A percentile compares a stretch with the other conserved stretches of the same genome.
These are phyloP conservation scores for Aphaenogaster floridana DNA, from an alignment of 1,140 invertebrate genomes.

Conservation along the genomic window DNA sequence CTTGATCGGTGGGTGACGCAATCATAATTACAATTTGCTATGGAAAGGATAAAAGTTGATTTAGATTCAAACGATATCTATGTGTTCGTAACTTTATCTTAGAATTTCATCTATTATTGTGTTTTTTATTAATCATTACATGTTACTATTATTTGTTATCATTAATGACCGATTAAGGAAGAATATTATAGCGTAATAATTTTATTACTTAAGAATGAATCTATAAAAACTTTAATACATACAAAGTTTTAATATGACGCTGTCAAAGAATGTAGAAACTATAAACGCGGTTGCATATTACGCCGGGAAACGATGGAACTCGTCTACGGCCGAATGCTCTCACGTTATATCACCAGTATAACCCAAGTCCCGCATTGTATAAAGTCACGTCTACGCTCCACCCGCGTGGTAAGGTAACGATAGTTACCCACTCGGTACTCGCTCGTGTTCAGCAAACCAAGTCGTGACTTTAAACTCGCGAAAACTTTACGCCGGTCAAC, in stretches of 20 bases:
- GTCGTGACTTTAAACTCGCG: conserved; percentile 71
- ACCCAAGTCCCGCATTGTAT: conserved; percentile 76
- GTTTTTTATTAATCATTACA: not conserved
- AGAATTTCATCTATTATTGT: conserved; percentile 1
- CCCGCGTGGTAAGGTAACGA: conserved; percentile 51
- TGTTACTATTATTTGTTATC: not conserved
- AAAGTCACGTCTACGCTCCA: conserved; percentile 79
- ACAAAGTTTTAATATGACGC: not conserved
- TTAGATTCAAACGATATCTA: not conserved
- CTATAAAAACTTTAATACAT: not conserved
- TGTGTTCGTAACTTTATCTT: not conserved
- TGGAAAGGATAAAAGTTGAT: not conserved
- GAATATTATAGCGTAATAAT: not conserved
- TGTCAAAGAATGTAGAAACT: conserved; percentile 14
- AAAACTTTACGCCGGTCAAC: conserved; percentile 70
- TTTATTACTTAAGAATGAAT: not conserved
- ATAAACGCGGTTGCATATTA: conserved; percentile 49
- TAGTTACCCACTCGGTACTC: conserved; percentile 74
- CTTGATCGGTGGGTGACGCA: conserved; percentile 1
- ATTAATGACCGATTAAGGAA: not conserved
- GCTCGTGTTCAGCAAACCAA: conserved; percentile 77
- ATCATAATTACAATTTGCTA: conserved; percentile 4
- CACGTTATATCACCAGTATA: conserved; percentile 73
- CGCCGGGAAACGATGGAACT: conserved; percentile 63
- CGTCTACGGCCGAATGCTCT: conserved; percentile 75